Conservation (phyloP, 2,888 invertebrate genomes). For the Agonum fuliginosum region DNA sequence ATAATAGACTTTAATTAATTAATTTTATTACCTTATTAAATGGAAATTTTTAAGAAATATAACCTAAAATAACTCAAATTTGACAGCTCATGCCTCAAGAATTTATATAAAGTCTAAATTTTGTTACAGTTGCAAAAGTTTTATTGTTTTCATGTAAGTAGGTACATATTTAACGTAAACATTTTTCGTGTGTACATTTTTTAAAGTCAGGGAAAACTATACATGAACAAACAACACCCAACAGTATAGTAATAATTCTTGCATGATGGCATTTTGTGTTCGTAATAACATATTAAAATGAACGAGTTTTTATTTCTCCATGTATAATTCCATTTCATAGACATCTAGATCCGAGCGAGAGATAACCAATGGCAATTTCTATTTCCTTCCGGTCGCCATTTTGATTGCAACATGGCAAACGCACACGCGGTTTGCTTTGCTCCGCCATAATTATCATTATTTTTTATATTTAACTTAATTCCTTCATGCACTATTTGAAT, state of each 20-base stretch:
- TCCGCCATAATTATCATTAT: constrained; percentile 18
- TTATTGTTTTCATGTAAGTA: too few species aligned
- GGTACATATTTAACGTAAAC: too few species aligned
- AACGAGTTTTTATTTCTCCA: constrained; percentile 47
- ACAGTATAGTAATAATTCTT: constrained; percentile 1
- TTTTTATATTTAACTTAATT: constrained; percentile 34
- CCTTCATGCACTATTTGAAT: constrained; percentile 45
- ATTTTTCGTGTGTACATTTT: too few species aligned
- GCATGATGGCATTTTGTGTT: constrained; percentile 21
- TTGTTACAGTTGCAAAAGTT: too few species aligned
- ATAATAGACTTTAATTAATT: too few species aligned
- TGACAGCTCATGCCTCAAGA: too few species aligned
- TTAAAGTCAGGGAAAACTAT: too few species aligned
- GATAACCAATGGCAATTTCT: constrained; percentile 58
- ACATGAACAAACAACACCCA: too few species aligned
- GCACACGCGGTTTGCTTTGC: constrained; percentile 22
- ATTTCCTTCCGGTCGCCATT: constrained; percentile 60
- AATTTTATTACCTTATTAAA: too few species aligned
- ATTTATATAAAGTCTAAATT: too few species aligned
- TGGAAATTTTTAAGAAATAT: too few species aligned
- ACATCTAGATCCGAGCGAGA: constrained; percentile 51
- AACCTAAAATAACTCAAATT: too few species aligned
- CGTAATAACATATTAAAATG: constrained; percentile 50
- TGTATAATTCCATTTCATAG: constrained; percentile 57
- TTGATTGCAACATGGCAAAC: constrained; percentile 54